These are phyloP conservation scores for Batillaria attramentaria DNA, from an alignment of 1,140 invertebrate species.

Conservation along the genomic window DNA sequence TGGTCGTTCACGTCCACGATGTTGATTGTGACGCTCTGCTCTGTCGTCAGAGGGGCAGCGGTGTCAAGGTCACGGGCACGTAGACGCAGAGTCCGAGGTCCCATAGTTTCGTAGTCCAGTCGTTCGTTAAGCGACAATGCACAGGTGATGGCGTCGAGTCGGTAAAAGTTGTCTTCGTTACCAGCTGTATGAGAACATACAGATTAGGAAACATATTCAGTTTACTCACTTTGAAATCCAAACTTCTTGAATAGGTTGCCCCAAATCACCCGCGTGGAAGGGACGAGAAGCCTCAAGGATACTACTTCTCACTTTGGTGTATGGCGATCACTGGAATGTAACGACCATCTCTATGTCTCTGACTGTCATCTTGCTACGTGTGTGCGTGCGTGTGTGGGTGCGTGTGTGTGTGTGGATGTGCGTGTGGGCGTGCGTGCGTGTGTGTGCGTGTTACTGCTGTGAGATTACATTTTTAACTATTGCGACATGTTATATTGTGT, in stretches of 20 bases:
- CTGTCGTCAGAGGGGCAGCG: neutral
- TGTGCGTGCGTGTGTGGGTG: too few relatives aligned
- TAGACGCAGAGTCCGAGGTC: neutral
- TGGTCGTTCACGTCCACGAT: conserved; percentile 14
- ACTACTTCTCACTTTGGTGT: too few relatives aligned
- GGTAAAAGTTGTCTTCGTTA: conserved; percentile 12
- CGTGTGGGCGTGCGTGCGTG: too few relatives aligned
- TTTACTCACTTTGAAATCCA: neutral
- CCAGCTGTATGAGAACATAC: neutral
- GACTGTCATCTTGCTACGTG: too few relatives aligned
- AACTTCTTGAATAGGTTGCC: neutral
- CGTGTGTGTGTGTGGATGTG: too few relatives aligned
- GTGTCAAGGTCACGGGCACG: neutral
- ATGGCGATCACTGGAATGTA: too few relatives aligned
- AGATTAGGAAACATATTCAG: neutral
- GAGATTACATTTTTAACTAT: too few relatives aligned
- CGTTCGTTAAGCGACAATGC: neutral
- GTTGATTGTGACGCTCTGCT: conserved; percentile 9
- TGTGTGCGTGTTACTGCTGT: too few relatives aligned
- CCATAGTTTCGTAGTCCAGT: conserved; percentile 11
- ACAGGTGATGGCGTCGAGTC: neutral
- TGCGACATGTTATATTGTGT: too few relatives aligned
- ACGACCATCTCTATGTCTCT: too few relatives aligned
- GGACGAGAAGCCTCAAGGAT: too few relatives aligned
- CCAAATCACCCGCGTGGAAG: neutral